These are phyloP conservation scores for Gymnosoma rotundatum DNA, from an alignment of 2,888 invertebrate genomes.

Conservation along the genomic window DNA sequence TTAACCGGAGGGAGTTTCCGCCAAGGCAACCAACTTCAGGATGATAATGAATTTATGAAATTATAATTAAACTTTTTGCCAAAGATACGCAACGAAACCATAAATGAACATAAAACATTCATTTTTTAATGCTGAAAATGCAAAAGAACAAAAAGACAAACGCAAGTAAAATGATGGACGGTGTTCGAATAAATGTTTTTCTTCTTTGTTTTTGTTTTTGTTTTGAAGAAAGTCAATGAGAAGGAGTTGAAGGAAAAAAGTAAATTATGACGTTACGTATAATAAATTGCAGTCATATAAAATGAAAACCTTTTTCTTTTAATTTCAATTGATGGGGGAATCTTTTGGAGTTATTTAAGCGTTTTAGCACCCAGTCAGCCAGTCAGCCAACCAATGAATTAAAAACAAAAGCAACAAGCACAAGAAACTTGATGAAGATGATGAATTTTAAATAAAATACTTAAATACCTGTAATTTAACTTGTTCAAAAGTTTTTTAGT, in stretches of 20 bases:
- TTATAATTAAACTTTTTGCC: conserved; percentile 76
- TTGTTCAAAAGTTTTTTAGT: conserved; percentile 70
- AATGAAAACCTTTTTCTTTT: conserved; percentile 47
- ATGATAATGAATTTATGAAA: conserved; percentile 72
- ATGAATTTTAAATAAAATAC: conserved; percentile 77
- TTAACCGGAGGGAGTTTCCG: conserved; percentile 65
- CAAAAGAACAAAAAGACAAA: conserved; percentile 35
- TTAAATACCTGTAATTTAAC: conserved; percentile 81
- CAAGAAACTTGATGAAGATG: conserved; percentile 65
- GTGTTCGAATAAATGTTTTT: conserved; percentile 41
- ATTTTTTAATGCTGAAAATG: conserved; percentile 35
- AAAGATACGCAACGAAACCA: conserved; percentile 75
- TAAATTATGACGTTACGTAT: conserved; percentile 69
- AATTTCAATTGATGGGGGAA: conserved; percentile 12
- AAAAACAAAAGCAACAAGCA: conserved; percentile 21
- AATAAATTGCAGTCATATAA: conserved; percentile 72
- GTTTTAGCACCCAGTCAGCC: conserved; percentile 63
- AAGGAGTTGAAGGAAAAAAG: conserved; percentile 20
- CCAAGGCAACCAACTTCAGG: conserved; percentile 27
- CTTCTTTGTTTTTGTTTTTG: not conserved
- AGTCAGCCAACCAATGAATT: conserved; percentile 38
- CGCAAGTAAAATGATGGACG: conserved; percentile 44
- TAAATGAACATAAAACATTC: conserved; percentile 78
- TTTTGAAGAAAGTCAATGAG: not conserved
- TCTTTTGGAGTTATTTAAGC: conserved; percentile 58